Evolutionary conservation across 2,888 invertebrate genomes (phyloP).

Genomic region (Calliscelio sp.): DNA sequence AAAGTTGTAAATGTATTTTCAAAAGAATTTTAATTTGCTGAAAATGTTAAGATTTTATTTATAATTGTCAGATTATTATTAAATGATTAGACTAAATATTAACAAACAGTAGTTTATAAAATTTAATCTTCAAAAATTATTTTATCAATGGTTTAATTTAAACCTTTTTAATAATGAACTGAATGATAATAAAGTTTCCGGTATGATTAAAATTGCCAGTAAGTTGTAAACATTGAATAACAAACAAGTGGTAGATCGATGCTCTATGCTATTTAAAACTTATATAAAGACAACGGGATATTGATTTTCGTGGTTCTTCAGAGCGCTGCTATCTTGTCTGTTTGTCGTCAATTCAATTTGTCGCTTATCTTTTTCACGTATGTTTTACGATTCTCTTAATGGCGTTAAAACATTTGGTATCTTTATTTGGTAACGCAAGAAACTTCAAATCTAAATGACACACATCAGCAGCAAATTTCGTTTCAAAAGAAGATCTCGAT

Average conservation of each 20-base stretch:
- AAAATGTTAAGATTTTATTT: too few species aligned
- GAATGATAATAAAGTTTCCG: slow-evolving; percentile 2
- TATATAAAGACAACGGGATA: slow-evolving; percentile 58
- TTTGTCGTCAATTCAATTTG: slow-evolving; percentile 43
- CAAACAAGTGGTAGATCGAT: slow-evolving; percentile 63
- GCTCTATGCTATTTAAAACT: slow-evolving; percentile 51
- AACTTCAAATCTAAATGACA: slow-evolving; percentile 31
- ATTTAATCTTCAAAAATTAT: too few species aligned
- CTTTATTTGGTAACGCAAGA: slow-evolving; percentile 46
- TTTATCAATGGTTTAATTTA: too few species aligned
- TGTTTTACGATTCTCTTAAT: slow-evolving; percentile 47
- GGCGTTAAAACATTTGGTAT: slow-evolving; percentile 51
- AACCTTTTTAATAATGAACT: background rate
- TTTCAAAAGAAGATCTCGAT: background rate
- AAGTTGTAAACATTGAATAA: slow-evolving; percentile 36
- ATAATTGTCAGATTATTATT: too few species aligned
- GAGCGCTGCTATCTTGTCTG: slow-evolving; percentile 32
- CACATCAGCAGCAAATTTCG: background rate
- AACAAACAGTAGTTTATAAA: too few species aligned
- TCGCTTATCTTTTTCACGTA: slow-evolving; percentile 49
- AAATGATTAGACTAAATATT: too few species aligned
- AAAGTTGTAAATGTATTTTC: too few species aligned
- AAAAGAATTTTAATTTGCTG: too few species aligned
- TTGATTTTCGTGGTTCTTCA: slow-evolving; percentile 58
- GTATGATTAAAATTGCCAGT: slow-evolving; percentile 3